These are phyloP conservation scores for Hydrolagus affinis DNA, from an alignment of 2,113 vertebrate species.

Conservation along the genomic window DNA sequence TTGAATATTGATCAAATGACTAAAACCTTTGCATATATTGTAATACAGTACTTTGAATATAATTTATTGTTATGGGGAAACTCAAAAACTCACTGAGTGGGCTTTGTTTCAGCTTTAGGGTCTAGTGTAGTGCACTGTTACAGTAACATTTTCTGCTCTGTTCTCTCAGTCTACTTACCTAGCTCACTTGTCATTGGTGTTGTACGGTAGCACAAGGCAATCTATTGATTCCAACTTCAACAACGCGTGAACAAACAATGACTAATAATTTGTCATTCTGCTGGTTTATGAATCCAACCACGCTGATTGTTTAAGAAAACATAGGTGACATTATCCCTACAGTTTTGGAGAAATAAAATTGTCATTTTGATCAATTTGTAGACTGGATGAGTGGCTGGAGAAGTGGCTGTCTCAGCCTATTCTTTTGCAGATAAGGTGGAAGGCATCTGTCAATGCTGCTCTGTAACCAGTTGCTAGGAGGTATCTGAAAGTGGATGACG, in stretches of 20 bases:
- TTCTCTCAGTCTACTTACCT: not conserved
- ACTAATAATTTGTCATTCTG: not conserved
- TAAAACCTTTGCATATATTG: constrained; percentile 1
- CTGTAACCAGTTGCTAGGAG: not conserved
- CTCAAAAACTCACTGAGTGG: not conserved
- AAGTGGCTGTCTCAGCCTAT: too few species aligned
- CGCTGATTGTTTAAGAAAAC: constrained; percentile 16
- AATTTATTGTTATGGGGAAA: not conserved
- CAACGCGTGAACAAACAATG: not conserved
- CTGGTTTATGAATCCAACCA: constrained; percentile 6
- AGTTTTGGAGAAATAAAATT: constrained; percentile 1
- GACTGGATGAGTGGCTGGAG: too few species aligned
- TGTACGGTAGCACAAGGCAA: not conserved
- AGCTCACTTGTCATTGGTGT: not conserved
- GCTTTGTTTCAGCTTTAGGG: not conserved
- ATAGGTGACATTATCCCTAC: constrained; percentile 15
- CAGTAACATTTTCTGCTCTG: not conserved
- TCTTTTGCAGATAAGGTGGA: too few species aligned
- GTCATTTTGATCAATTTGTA: not conserved
- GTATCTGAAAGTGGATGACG: not conserved
- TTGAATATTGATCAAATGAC: not conserved
- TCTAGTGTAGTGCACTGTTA: not conserved
- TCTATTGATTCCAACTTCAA: not conserved
- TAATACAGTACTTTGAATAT: not conserved
- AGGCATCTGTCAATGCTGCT: constrained; percentile 5